These are phyloP conservation scores for Sebastiscus tertius DNA, from an alignment of 2,797 vertebrate species.

Conservation along the genomic window DNA sequence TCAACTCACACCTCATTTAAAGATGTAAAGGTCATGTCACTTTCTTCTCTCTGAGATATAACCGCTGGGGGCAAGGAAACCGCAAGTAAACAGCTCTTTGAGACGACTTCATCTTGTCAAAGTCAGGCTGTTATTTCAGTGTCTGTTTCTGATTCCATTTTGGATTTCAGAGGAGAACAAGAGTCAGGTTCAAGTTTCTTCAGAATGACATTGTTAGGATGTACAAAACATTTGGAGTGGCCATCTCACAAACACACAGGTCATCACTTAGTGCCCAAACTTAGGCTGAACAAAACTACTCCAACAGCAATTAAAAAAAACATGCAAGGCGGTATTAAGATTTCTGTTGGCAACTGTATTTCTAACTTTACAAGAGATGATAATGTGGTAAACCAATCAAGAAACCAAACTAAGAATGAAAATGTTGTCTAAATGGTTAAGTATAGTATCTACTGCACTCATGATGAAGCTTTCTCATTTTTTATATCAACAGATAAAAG, in stretches of 20 bases:
- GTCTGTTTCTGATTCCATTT: background rate
- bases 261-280: background rate
- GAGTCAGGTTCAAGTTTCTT: background rate
- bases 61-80: background rate
- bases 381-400: background rate
- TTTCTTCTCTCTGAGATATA: background rate
- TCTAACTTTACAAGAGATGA: background rate
- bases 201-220: background rate
- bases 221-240: background rate
- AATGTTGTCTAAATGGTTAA: background rate
- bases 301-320: background rate
- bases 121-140: background rate
- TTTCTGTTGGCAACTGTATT: background rate
- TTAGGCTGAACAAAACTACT: background rate
- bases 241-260: background rate
- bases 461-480: background rate
- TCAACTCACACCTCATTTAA: background rate
- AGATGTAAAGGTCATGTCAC: background rate
- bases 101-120: background rate
- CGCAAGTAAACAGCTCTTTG: background rate
- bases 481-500: background rate
- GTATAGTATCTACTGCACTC: background rate
- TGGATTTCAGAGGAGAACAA: background rate
- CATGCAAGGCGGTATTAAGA: too few relatives aligned
- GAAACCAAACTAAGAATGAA: background rate